Evolutionary conservation across 2,888 invertebrate species (phyloP).

Genomic region (Scrobipalpa atriplicella): DNA sequence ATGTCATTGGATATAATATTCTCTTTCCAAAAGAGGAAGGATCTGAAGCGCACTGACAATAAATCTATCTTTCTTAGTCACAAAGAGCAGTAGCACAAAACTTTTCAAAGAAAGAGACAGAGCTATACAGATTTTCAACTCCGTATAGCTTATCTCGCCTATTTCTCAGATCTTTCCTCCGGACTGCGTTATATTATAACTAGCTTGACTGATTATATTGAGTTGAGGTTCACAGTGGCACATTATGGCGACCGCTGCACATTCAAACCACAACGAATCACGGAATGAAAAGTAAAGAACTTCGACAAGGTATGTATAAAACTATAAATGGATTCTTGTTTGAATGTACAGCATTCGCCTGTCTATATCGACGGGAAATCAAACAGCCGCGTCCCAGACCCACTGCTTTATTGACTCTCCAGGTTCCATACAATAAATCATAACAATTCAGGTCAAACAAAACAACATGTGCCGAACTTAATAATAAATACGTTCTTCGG

Average conservation of each 20-base stretch:
- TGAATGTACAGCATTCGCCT: not conserved
- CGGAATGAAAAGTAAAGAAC: constrained; percentile 10
- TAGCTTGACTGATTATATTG: not conserved
- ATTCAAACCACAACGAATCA: not conserved
- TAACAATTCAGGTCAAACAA: constrained; percentile 82
- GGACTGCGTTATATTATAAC: constrained; percentile 4
- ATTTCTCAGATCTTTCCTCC: not conserved
- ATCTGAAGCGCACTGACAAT: not conserved
- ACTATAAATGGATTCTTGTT: constrained; percentile 1
- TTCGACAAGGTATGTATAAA: not conserved
- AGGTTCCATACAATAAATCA: constrained; percentile 82
- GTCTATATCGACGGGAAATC: constrained; percentile 58
- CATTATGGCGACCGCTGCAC: not conserved
- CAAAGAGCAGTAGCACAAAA: not conserved
- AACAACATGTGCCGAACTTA: constrained; percentile 80
- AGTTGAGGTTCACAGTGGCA: constrained; percentile 5
- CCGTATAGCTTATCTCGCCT: no score
- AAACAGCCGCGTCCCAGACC: constrained; percentile 80
- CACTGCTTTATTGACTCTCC: constrained; percentile 83
- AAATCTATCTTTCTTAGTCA: not conserved
- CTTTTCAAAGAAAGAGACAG: not conserved
- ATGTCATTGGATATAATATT: constrained; percentile 6
- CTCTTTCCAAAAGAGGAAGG: not conserved
- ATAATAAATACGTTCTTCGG: constrained; percentile 74
- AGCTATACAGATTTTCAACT: not conserved